Evolutionary conservation across 2,113 vertebrate genomes (phyloP).

Genomic region (Pseudonaja textilis): DNA sequence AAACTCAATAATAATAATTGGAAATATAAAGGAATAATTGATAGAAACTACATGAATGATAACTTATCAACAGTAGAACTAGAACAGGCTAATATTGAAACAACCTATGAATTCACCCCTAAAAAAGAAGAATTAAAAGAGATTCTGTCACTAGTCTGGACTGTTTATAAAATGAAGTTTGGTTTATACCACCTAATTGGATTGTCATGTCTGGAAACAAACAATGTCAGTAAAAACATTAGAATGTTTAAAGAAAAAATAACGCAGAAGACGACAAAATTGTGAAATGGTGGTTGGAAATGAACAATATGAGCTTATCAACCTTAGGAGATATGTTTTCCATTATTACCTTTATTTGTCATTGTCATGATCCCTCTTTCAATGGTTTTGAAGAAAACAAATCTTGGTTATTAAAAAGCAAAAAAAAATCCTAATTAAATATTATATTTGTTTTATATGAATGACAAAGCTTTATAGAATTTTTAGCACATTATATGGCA

Average conservation of each 20-base stretch:
- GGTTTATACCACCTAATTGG: background rate
- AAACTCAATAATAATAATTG: background rate
- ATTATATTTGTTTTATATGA: too few relatives aligned
- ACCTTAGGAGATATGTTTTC: background rate
- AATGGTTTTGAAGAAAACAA: too few relatives aligned
- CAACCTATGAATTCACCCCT: background rate
- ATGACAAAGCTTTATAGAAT: too few relatives aligned
- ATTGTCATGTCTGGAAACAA: background rate
- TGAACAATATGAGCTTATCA: background rate
- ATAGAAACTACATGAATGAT: background rate
- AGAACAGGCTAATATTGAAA: background rate
- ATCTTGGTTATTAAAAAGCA: too few relatives aligned
- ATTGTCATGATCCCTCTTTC: background rate
- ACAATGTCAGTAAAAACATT: background rate
- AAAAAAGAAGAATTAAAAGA: background rate
- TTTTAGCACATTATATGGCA: too few relatives aligned
- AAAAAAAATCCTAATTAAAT: too few relatives aligned
- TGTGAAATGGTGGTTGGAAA: background rate
- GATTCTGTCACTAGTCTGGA: background rate
- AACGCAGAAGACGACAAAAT: background rate
- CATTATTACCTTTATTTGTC: background rate
- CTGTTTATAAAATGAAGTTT: background rate
- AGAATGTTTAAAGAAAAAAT: background rate
- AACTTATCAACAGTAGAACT: background rate
- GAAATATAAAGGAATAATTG: background rate